Percentiles rank a stretch among this genome's conserved stretches.
Evolutionary conservation across 2,888 invertebrate species (phyloP).

Genomic region (Kryphioiulus occultus): DNA sequence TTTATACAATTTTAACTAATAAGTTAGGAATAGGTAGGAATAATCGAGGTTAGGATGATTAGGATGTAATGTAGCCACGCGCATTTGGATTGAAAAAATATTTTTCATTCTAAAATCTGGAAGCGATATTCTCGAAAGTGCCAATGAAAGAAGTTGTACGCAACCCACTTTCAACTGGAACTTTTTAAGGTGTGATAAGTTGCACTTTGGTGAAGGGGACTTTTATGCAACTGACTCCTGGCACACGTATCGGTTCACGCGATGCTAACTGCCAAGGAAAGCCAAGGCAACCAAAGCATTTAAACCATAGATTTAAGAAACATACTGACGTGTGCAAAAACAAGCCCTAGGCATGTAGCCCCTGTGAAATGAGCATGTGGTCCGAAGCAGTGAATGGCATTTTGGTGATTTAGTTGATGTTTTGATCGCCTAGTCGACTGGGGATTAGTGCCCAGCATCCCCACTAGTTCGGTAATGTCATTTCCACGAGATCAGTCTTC

Average conservation of each 20-base stretch:
- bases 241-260: constrained; percentile 6
- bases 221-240: too few species aligned
- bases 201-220: too few species aligned
- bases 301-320: background rate
- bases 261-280: background rate
- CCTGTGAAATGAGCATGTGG: background rate
- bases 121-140: too few species aligned
- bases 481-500: background rate
- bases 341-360: background rate
- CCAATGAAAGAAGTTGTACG: too few species aligned
- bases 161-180: too few species aligned
- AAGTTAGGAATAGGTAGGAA: too few species aligned
- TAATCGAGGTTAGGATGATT: too few species aligned
- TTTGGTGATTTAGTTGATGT: background rate
- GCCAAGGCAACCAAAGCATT: background rate
- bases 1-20: too few species aligned
- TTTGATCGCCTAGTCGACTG: background rate
- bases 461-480: background rate
- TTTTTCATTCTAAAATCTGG: too few species aligned
- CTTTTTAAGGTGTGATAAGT: too few species aligned
- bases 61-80: too few species aligned
- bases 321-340: background rate
- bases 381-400: background rate
- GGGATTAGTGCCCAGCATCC: background rate
- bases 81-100: too few species aligned